These are phyloP conservation scores for Suricata suricatta DNA, from an alignment of 2,113 vertebrate genomes.

Conservation along the genomic window DNA sequence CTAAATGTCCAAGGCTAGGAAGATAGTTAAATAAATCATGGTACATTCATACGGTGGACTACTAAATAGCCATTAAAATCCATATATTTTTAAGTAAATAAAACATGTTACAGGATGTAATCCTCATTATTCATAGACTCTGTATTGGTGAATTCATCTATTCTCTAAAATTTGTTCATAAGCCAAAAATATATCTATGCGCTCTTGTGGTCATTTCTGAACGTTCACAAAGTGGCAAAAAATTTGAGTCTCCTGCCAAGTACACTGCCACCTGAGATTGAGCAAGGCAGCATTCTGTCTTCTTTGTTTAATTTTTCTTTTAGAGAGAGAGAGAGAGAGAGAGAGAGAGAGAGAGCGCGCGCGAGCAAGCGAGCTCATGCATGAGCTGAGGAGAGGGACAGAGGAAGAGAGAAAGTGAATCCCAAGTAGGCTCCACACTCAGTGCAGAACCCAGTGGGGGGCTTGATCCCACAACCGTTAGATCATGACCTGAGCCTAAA, in stretches of 20 bases:
- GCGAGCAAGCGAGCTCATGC: too few relatives aligned
- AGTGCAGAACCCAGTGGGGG: too few relatives aligned
- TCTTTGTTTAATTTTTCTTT: too few relatives aligned
- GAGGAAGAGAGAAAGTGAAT: too few relatives aligned
- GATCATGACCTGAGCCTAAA: too few relatives aligned
- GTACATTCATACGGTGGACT: neutral
- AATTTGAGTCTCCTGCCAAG: neutral
- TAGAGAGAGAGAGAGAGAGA: too few relatives aligned
- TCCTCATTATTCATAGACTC: neutral
- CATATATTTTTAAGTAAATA: neutral
- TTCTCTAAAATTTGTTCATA: neutral
- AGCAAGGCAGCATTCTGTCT: neutral
- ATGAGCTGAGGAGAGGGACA: too few relatives aligned
- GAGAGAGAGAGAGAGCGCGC: too few relatives aligned
- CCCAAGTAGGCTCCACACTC: too few relatives aligned
- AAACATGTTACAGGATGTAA: neutral
- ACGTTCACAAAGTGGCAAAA: neutral
- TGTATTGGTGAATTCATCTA: neutral
- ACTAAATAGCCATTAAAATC: neutral
- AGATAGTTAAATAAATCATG: neutral
- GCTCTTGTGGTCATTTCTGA: neutral
- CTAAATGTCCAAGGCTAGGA: neutral
- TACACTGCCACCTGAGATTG: fast-evolving
- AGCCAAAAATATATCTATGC: neutral
- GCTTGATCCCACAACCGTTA: too few relatives aligned